phyloP scores from a whole-genome alignment of 2,888 invertebrate species.

The Magallana nippona region DNA sequence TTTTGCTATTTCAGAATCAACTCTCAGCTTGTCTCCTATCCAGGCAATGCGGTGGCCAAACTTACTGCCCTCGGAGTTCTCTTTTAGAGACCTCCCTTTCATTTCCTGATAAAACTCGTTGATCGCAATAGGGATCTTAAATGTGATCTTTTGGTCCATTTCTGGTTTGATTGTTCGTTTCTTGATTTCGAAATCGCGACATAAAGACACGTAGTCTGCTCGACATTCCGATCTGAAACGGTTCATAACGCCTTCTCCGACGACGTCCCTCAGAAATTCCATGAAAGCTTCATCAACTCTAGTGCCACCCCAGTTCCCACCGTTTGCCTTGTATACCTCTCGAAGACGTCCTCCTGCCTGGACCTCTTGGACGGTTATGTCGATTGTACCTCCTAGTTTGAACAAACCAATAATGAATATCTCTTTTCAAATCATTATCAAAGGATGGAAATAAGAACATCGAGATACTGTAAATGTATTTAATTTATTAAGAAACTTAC shows the following conservation, averaged over 20 bases:
- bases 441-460: too few species aligned
- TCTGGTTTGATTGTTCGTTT: conserved; percentile 48
- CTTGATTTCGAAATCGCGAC: conserved; percentile 54
- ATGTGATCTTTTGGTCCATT: conserved; percentile 44
- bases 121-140: conserved; percentile 49
- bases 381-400: too few species aligned
- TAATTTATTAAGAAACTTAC: too few species aligned
- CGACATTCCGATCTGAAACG: conserved; percentile 45
- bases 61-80: background rate
- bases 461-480: too few species aligned
- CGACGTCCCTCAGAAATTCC: conserved; percentile 35
- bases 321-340: conserved; percentile 18
- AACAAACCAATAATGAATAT: too few species aligned
- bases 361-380: background rate
- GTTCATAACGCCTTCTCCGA: conserved; percentile 38
- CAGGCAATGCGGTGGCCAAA: conserved; percentile 37
- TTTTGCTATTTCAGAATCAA: conserved; percentile 52
- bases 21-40: conserved; percentile 55
- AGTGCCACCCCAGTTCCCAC: conserved; percentile 31
- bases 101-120: conserved; percentile 46
- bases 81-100: conserved; percentile 35
- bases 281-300: conserved; percentile 36
- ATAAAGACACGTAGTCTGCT: conserved; percentile 48
- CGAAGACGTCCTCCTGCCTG: background rate
- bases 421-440: too few species aligned